Evolutionary conservation across 2,113 vertebrate genomes (phyloP), one percentile per base, ranked within the genome.

Genomic region (Sinocyclocheilus maitianheensis): DNA sequence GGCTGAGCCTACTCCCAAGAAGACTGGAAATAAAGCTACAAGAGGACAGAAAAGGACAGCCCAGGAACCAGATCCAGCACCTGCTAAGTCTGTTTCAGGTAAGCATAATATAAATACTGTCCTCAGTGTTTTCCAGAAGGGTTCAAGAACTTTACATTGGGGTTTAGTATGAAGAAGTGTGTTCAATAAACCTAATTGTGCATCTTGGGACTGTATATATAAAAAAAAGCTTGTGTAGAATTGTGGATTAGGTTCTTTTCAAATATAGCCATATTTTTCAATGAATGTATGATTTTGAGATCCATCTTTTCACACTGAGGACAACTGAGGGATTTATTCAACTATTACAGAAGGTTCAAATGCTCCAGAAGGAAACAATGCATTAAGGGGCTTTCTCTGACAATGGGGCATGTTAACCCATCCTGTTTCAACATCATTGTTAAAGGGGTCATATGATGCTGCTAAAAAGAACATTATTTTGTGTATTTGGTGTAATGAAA

Each of bases 41-140:
- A 78, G 88, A 79, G 83, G 87, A 2, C 75, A 84, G 72, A 89
- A 84, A 55, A 87, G 84, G 55, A 30, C 37, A 13, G 11, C 77
- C 16, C 74, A 13, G 60, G 75, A 87, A 65, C n/a, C 51, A 9
- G 80, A 81, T 26, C 22, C 87, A 74, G 37, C 24, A 5, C 72
- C 55, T 12, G 30, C 67, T 24, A 78, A 58, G 10, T 14, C 78
- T 2, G 34, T 40, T 40, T 26, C 67, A n/a, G 78, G 75, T 79
- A 62, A 48, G 71, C 46, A 24, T 40, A 11, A 22, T 43, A 0
- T 26, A 24, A 24, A 24, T 51, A 46, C 2, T 78, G n/a, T 24
- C 48, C 5, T 30, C 1, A 10, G 24, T 77, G 16, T 77, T 3
- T 55, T 71, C 30, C 30, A 4, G 67, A 71, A 20, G 58, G 20